Conservation (phyloP, 2,888 invertebrate genomes). For the Agrochola macilenta region DNA sequence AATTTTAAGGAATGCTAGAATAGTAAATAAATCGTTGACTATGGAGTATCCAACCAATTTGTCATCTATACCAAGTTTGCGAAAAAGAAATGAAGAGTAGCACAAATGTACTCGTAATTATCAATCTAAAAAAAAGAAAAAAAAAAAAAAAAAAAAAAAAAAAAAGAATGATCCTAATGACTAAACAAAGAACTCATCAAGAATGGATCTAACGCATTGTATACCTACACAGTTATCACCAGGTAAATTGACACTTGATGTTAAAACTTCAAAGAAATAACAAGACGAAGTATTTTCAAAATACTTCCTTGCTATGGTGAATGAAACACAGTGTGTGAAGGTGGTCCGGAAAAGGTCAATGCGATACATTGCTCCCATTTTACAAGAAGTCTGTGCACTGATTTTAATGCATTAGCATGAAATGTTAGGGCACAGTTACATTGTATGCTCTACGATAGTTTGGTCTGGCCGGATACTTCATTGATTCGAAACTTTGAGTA, state of each 20-base stretch:
- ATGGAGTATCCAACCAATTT: not conserved
- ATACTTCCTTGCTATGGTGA: conserved; percentile 23
- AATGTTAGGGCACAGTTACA: conserved; percentile 1
- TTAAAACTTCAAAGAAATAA: not conserved
- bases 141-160: not conserved
- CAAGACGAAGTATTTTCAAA: conserved; percentile 21
- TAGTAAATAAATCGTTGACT: not conserved
- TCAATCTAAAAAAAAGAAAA: not conserved
- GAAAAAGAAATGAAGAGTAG: not conserved
- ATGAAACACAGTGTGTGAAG: conserved; percentile 37
- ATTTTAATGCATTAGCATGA: conserved; percentile 40
- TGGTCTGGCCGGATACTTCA: not conserved
- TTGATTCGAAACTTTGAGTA: not conserved
- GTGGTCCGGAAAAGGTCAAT: conserved; percentile 68
- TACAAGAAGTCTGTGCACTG: conserved; percentile 28
- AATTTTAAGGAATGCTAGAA: conserved; percentile 12
- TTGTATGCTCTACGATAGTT: not conserved
- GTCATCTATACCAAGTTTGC: not conserved
- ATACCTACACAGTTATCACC: not conserved
- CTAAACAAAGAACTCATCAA: not conserved
- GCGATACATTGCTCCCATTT: conserved; percentile 70
- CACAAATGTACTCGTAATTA: not conserved
- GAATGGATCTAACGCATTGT: not conserved
- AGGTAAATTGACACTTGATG: conserved; percentile 1
- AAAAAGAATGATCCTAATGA: not conserved